These are phyloP conservation scores for Butastur rufipennis DNA, from an alignment of 2,113 vertebrate species.

Conservation along the genomic window DNA sequence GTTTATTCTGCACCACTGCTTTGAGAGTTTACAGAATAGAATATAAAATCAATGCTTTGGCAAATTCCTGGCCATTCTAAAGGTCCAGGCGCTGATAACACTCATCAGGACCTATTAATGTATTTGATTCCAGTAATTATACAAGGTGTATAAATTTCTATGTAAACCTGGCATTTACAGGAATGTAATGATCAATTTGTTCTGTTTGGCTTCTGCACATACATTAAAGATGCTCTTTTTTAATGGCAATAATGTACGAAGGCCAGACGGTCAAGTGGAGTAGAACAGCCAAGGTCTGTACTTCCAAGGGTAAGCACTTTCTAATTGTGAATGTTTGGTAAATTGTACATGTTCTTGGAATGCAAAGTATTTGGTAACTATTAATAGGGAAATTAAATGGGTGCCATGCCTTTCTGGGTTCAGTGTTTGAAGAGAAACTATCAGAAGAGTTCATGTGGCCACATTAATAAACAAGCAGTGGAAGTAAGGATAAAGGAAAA, in stretches of 20 bases:
- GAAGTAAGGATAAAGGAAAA: neutral
- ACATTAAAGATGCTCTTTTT: neutral
- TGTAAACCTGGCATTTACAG: neutral
- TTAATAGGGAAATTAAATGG: neutral
- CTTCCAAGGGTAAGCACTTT: neutral
- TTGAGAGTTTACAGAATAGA: neutral
- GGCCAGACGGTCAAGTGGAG: neutral
- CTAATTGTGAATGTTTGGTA: neutral
- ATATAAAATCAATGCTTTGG: neutral
- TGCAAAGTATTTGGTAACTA: neutral
- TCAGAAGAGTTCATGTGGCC: neutral
- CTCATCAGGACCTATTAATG: neutral
- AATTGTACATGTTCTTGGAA: neutral
- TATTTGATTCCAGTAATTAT: neutral
- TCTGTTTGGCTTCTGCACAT: neutral
- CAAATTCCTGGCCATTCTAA: neutral
- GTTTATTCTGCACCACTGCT: neutral
- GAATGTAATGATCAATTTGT: neutral
- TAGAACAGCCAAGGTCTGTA: neutral
- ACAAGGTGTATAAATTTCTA: neutral
- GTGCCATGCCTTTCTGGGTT: neutral
- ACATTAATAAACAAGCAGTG: neutral
- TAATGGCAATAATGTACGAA: neutral
- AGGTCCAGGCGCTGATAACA: neutral
- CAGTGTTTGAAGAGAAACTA: neutral